Percentiles rank a stretch among this genome's conserved stretches.
Evolutionary conservation across 92 coral and sea anemone genomes (phyloP).

Genomic region (Chrysogorgia sp.): DNA sequence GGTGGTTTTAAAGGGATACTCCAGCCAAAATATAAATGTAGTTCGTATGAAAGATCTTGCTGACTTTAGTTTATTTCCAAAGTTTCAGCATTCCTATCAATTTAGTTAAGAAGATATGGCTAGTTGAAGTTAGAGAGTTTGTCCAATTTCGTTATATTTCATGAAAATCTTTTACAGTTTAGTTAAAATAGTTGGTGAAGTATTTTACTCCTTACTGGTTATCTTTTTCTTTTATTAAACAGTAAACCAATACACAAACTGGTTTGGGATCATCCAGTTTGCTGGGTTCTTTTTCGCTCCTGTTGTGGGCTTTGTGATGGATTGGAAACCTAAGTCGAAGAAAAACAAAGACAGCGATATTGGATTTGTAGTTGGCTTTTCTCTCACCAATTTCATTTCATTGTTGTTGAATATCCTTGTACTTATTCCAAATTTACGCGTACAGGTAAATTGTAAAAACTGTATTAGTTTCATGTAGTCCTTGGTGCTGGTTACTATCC

Average conservation of each 20-base stretch:
- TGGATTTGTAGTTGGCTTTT: constrained; percentile 35
- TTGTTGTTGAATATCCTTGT: constrained; percentile 30
- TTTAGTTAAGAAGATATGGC: too few species aligned
- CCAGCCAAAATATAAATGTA: too few species aligned
- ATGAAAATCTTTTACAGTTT: too few species aligned
- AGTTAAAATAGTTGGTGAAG: background rate
- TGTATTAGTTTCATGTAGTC: too few species aligned
- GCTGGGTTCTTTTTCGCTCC: constrained; percentile 37
- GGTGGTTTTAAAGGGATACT: too few species aligned
- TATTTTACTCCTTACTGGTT: background rate
- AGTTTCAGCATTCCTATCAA: too few species aligned
- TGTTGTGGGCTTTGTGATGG: constrained; percentile 38
- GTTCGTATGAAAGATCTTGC: too few species aligned
- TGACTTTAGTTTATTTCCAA: too few species aligned
- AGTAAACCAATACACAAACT: constrained; percentile 41
- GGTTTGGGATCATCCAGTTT: constrained; percentile 37
- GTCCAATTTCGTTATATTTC: too few species aligned
- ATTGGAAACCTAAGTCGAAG: constrained; percentile 36
- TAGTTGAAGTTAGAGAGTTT: too few species aligned
- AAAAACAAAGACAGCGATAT: background rate
- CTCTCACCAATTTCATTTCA: constrained; percentile 16
- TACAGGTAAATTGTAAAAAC: constrained; percentile 13
- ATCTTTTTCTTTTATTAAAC: background rate
- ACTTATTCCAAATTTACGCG: constrained; percentile 8
- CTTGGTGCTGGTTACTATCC: too few species aligned